These are phyloP conservation scores for Cyclina sinensis DNA, from an alignment of 1,140 invertebrate genomes.

Conservation along the genomic window DNA sequence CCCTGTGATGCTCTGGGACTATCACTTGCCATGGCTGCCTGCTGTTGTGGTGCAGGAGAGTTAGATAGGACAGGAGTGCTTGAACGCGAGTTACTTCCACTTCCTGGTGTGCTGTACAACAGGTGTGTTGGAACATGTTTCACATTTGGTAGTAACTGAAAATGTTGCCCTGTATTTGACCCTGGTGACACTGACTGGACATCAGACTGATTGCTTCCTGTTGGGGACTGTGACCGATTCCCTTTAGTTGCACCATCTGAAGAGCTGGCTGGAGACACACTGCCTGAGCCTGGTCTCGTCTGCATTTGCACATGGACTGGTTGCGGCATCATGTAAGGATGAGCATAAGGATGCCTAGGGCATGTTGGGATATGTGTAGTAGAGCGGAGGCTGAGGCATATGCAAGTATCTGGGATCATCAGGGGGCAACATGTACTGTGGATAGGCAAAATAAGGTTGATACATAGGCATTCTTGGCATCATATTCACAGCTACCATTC, in stretches of 20 bases:
- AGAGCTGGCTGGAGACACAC: conserved; percentile 60
- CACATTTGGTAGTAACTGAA: conserved; percentile 82
- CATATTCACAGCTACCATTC: conserved; percentile 37
- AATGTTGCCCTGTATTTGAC: conserved; percentile 71
- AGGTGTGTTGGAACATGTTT: conserved; percentile 81
- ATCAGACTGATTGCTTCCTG: conserved; percentile 49
- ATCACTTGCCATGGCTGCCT: conserved; percentile 44
- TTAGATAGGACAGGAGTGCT: conserved; percentile 71
- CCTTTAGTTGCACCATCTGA: conserved; percentile 39
- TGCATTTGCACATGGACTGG: conserved; percentile 49
- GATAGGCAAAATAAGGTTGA: conserved; percentile 53
- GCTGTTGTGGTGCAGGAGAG: conserved; percentile 35
- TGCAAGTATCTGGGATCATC: conserved; percentile 57
- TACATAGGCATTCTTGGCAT: conserved; percentile 59
- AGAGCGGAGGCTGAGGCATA: conserved; percentile 53
- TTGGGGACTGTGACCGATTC: conserved; percentile 56
- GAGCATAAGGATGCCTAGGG: conserved; percentile 59
- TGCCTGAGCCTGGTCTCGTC: conserved; percentile 51
- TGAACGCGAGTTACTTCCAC: conserved; percentile 68
- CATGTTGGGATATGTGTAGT: conserved; percentile 59
- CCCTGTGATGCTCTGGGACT: conserved; percentile 55
- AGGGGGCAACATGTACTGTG: conserved; percentile 49
- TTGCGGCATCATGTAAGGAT: conserved; percentile 67
- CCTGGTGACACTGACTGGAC: conserved; percentile 65
- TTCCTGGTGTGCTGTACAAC: conserved; percentile 59